phyloP scores from a whole-genome alignment of 2,888 invertebrate genomes.

The Drosophila fulvimacula region DNA sequence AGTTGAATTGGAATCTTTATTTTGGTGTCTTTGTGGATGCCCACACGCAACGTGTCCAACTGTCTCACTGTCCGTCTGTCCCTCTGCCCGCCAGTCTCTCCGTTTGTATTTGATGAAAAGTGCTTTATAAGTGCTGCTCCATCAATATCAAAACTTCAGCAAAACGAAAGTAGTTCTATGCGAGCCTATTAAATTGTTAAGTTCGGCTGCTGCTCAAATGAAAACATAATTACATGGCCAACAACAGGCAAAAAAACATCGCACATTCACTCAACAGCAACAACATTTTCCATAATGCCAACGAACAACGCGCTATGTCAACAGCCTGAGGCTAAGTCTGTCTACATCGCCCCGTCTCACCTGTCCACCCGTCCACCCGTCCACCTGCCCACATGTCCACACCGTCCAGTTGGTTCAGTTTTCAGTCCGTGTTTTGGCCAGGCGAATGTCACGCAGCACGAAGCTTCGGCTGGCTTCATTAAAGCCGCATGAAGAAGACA shows the following conservation, averaged over 20 bases:
- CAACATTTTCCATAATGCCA: conserved; percentile 57
- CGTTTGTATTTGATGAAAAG: conserved; percentile 52
- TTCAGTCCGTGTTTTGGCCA: conserved; percentile 32
- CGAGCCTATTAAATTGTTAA: conserved; percentile 60
- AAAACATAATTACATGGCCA: conserved; percentile 70
- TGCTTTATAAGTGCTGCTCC: conserved; percentile 71
- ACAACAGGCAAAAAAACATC: conserved; percentile 13
- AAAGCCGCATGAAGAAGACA: conserved; percentile 66
- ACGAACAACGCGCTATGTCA: conserved; percentile 43
- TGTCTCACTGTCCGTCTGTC: no score
- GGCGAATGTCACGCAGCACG: conserved; percentile 23
- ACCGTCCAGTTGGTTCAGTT: conserved; percentile 7
- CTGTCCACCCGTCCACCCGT: not conserved
- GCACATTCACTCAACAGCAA: conserved; percentile 48
- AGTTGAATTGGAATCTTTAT: conserved; percentile 58
- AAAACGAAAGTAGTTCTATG: conserved; percentile 77
- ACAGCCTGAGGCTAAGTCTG: conserved; percentile 50
- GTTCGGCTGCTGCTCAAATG: conserved; percentile 49
- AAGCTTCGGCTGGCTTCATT: conserved; percentile 54
- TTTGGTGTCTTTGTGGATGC: conserved; percentile 50
- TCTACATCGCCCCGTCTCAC: conserved; percentile 7
- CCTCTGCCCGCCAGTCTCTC: not conserved
- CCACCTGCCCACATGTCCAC: conserved; percentile 2
- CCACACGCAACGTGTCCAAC: conserved; percentile 51
- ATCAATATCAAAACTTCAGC: conserved; percentile 71